These are phyloP conservation scores for Siniperca scherzeri DNA, from an alignment of 2,797 vertebrate species.

Conservation along the genomic window DNA sequence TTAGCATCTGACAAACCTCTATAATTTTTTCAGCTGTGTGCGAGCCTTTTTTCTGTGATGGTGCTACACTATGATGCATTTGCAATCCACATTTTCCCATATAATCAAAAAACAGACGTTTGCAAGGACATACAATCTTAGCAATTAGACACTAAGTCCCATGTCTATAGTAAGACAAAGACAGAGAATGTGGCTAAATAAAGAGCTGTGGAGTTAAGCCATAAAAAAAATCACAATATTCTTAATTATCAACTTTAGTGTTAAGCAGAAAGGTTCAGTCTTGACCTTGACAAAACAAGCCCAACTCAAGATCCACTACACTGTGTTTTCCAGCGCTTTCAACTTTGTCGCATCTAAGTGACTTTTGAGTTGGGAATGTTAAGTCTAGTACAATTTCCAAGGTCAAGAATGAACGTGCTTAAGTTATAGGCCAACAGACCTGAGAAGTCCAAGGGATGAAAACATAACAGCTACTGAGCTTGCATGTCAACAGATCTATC, in stretches of 20 bases:
- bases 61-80: neutral
- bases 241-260: neutral
- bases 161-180: neutral
- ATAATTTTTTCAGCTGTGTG: neutral
- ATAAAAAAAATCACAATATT: neutral
- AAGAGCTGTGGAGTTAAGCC: neutral
- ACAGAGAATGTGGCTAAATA: neutral
- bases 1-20: neutral
- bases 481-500: constrained; percentile 15
- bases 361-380: constrained; percentile 4
- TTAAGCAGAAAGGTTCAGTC: neutral
- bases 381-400: neutral
- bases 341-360: constrained; percentile 4
- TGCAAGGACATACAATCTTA: neutral
- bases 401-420: constrained; percentile 15
- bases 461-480: constrained; percentile 18
- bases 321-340: constrained; percentile 3
- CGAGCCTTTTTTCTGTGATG: neutral
- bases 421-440: constrained; percentile 5
- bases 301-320: neutral
- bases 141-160: neutral
- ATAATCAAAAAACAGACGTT: neutral
- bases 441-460: constrained; percentile 26
- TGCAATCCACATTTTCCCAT: neutral
- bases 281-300: neutral